A percentile compares a stretch with the other conserved stretches of the same genome.
phyloP scores from a whole-genome alignment of 2,888 invertebrate species.

The Mythimna vitellina region DNA sequence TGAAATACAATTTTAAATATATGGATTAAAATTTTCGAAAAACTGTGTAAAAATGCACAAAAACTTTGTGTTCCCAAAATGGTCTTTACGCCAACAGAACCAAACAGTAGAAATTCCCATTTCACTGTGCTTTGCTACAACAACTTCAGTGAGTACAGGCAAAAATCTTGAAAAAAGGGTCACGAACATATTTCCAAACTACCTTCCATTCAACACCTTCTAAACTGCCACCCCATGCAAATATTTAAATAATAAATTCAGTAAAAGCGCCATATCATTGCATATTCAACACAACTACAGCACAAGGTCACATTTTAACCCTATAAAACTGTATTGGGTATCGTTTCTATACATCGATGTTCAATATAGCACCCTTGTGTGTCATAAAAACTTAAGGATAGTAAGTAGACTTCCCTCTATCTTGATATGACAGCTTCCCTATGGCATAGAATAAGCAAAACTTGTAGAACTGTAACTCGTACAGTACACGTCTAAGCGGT shows the following conservation, averaged over 20 bases:
- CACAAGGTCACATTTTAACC: constrained; percentile 59
- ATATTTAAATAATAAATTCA: constrained; percentile 58
- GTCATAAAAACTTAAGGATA: constrained; percentile 60
- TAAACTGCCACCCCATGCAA: constrained; percentile 40
- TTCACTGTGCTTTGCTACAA: neutral
- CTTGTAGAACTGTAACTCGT: constrained; percentile 1
- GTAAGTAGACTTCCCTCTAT: constrained; percentile 48
- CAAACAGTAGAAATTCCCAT: neutral
- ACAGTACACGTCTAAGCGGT: neutral
- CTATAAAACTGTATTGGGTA: constrained; percentile 64
- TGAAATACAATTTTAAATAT: no score
- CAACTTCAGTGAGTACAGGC: neutral
- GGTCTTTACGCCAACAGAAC: neutral
- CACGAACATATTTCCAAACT: constrained; percentile 10
- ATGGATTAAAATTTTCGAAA: no score
- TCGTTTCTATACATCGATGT: constrained; percentile 49
- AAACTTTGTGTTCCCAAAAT: no score
- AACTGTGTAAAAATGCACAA: no score
- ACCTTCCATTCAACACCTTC: constrained; percentile 29
- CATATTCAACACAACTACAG: constrained; percentile 57
- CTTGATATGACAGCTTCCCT: constrained; percentile 57
- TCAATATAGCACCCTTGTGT: constrained; percentile 50
- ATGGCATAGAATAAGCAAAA: constrained; percentile 6
- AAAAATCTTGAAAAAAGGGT: neutral
- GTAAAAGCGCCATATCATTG: constrained; percentile 54